Evolutionary conservation across 2,797 vertebrate species (phyloP).

Genomic region (Tiaroga cobitis): DNA sequence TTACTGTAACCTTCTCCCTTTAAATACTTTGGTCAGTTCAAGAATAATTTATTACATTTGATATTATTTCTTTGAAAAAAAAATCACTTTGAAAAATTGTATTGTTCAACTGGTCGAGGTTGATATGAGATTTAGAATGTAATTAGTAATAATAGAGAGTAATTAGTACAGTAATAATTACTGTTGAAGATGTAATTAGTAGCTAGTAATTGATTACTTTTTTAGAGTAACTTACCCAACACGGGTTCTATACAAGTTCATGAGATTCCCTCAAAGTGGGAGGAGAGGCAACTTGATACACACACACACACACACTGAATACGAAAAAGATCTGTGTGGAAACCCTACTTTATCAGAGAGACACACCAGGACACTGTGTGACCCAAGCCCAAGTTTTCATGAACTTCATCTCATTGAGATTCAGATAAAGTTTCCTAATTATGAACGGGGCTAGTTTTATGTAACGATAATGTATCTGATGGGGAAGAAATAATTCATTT

Average conservation of each 20-base stretch:
- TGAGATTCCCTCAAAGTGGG: not conserved
- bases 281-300: not conserved
- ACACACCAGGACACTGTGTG: not conserved
- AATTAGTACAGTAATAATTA: no score
- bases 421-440: conserved; percentile 5
- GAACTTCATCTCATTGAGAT: not conserved
- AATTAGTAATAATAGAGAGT: not conserved
- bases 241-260: no score
- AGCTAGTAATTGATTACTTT: not conserved
- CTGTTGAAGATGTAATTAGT: no score
- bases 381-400: not conserved
- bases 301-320: not conserved
- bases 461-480: not conserved
- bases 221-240: not conserved
- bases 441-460: conserved; percentile 12
- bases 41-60: no score
- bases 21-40: no score
- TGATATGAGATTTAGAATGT: not conserved
- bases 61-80: no score
- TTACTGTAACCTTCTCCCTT: no score
- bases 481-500: conserved; percentile 13
- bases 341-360: not conserved
- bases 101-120: not conserved
- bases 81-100: no score
- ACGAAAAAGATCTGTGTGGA: not conserved